A percentile compares a stretch with the other conserved stretches of the same genome.
Conservation (phyloP, 1,140 invertebrate species). For the Bombus polaris region DNA sequence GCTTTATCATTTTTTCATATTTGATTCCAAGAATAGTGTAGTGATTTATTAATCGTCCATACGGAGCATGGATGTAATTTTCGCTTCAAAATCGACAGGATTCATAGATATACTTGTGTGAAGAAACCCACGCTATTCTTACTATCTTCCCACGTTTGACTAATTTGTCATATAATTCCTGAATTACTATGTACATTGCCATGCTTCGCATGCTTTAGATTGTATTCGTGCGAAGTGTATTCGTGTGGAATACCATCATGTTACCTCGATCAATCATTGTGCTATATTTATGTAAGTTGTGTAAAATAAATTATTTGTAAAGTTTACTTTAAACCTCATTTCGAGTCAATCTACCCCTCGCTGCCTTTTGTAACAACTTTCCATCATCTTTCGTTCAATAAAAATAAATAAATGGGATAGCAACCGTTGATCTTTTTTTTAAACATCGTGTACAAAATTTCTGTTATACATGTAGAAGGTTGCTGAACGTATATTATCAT, state of each 20-base stretch:
- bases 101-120: too few relatives aligned
- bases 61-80: too few relatives aligned
- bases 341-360: neutral
- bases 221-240: conserved; percentile 10
- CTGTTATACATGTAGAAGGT: neutral
- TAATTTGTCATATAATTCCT: too few relatives aligned
- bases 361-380: neutral
- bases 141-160: too few relatives aligned
- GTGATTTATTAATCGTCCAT: too few relatives aligned
- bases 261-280: conserved; percentile 64
- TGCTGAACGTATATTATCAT: conserved; percentile 72
- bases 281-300: conserved; percentile 68
- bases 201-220: too few relatives aligned
- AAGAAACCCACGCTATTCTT: too few relatives aligned
- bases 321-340: conserved; percentile 22
- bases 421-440: neutral
- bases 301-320: conserved; percentile 74
- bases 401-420: neutral
- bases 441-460: neutral
- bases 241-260: conserved; percentile 45
- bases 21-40: too few relatives aligned
- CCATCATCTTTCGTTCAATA: neutral
- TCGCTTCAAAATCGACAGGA: too few relatives aligned
- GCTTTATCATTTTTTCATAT: too few relatives aligned
- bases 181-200: too few relatives aligned